These are phyloP conservation scores for Tauraco hartlaubi DNA, from an alignment of 2,797 vertebrate genomes.

Conservation along the genomic window DNA sequence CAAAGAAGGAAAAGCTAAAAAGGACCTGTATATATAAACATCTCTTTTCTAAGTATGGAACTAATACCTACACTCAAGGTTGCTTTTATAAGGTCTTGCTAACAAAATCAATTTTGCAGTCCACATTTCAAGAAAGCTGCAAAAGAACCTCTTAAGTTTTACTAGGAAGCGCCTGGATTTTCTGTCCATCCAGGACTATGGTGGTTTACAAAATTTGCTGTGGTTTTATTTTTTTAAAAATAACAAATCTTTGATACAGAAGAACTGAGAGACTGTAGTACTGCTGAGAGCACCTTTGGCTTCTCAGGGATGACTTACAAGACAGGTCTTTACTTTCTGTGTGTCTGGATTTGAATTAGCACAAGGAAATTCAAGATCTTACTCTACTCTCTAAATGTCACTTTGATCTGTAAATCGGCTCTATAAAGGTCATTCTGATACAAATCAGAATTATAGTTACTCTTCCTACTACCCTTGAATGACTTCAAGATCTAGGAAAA, in stretches of 20 bases:
- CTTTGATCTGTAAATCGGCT: conserved; percentile 67
- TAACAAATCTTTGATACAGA: background rate
- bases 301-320: conserved; percentile 68
- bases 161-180: background rate
- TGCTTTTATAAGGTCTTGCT: background rate
- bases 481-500: conserved; percentile 51
- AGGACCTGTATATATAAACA: background rate
- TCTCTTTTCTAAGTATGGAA: background rate
- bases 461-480: conserved; percentile 57
- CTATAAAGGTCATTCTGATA: conserved; percentile 73
- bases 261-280: background rate
- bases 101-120: background rate
- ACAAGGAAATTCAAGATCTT: conserved; percentile 71
- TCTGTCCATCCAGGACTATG: background rate
- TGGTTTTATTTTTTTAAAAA: background rate
- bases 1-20: background rate
- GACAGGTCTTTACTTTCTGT: conserved; percentile 67
- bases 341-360: conserved; percentile 71
- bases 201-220: background rate
- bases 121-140: background rate
- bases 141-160: background rate
- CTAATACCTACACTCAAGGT: background rate
- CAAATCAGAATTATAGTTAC: conserved; percentile 69
- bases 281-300: conserved; percentile 42
- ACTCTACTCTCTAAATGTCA: conserved; percentile 72